Base-by-base conservation (phyloP, 35 echinoderm and acorn worm species). In the Holothuria glaberrima region DNA sequence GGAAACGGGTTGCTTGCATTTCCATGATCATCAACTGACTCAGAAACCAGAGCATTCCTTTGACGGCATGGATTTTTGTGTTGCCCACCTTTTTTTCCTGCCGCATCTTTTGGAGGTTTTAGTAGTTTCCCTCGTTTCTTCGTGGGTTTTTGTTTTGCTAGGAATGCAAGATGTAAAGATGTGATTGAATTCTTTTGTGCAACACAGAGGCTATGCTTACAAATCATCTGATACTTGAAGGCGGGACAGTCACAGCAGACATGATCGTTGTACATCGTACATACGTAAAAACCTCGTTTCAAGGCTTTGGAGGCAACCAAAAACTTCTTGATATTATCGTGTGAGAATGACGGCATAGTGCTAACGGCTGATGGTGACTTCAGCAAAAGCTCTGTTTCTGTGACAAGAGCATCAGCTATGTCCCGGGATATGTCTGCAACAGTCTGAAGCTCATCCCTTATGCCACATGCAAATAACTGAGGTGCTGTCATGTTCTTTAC, bases 151-250 rank as follows among this genome's bases (percentile, higher is more conserved):
- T 30, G 19, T 20, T 45, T 20, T 12, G 76, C 4, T 2, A 81
- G 1, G 21, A 25, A 52, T 58, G 7, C 27, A 5, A 81, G 44
- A 56, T 81, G 76, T 38, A 16, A 38, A 24, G 21, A 10, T 30
- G 29, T 45, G 17, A 26, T 81, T 1, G 3, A 4, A 20, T 81
- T 52, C 76, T 48, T 22, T 56, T 81, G 35, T 25, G 76, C 41
- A 2, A 81, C 76, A 81, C 76, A 81, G 7, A 81, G 45, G 29
- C 45, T 81, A 20, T 81, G 76, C 22, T 81, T 81, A 22, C 76
- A 81, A 6, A 58, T 20, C 35, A 22, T 81, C 76, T 86, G 22
- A 19, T 86, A 86, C 28, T 86, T 86, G 33, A 29, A 86, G 58
- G 29, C 52, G 5, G 56, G 82, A 20, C 59, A 86, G 52, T 26